Evolutionary conservation across 2,797 vertebrate species (phyloP).

Genomic region (Aphelocoma californica): DNA sequence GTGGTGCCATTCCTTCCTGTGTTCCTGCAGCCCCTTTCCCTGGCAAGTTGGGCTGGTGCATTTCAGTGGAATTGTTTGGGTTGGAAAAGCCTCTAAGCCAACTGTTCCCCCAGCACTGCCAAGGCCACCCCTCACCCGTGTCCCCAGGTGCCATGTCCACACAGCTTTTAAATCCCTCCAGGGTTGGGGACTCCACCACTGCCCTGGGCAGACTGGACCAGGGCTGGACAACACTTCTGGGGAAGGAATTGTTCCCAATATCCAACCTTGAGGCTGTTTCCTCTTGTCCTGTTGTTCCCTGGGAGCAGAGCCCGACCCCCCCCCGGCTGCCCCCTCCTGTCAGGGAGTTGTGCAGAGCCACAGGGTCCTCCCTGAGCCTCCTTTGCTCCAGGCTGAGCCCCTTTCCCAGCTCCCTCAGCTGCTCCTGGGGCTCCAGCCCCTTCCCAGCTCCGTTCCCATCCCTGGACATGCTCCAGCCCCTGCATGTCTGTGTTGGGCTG

Average conservation of each 20-base stretch:
- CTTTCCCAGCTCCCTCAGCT: background rate
- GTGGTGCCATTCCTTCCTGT: fast-evolving
- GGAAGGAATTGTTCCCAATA: background rate
- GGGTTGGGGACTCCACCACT: background rate
- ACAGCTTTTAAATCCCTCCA: fast-evolving
- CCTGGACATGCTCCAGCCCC: background rate
- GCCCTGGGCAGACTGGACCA: background rate
- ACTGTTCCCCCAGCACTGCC: background rate
- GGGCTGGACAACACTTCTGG: background rate
- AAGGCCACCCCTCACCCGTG: background rate
- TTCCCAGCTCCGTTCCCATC: background rate
- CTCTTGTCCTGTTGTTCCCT: background rate
- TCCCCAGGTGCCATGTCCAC: background rate
- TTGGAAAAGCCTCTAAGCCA: background rate
- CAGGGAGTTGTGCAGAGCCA: background rate
- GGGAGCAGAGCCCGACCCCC: fast-evolving
- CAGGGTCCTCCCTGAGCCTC: background rate
- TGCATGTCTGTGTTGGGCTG: background rate
- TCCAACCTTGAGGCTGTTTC: background rate
- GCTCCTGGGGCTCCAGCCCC: background rate
- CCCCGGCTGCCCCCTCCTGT: fast-evolving
- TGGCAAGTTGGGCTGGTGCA: background rate
- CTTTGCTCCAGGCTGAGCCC: background rate
- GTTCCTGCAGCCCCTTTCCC: background rate
- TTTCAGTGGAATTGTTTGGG: background rate